A percentile compares a stretch with the other conserved stretches of the same genome.
phyloP scores from a whole-genome alignment of 2,113 vertebrate species.

The Hippocampus abdominalis region DNA sequence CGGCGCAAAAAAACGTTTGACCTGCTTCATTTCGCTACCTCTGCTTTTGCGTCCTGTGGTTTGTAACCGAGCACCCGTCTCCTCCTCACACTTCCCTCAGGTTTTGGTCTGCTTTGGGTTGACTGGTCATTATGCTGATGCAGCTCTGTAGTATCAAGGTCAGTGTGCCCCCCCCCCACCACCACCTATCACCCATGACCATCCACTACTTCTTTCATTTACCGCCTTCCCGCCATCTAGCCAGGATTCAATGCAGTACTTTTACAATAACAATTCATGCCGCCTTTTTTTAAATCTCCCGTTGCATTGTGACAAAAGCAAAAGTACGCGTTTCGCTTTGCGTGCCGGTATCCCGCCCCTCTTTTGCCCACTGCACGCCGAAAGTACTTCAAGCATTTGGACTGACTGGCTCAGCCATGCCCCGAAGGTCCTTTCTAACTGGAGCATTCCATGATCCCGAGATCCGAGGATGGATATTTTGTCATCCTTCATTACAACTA shows the following conservation, averaged over 20 bases:
- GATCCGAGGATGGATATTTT: conserved; percentile 14
- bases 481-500: not conserved
- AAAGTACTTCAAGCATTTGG: conserved; percentile 13
- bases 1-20: not conserved
- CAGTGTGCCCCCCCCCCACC: conserved; percentile 77
- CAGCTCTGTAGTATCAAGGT: conserved; percentile 99
- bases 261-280: not conserved
- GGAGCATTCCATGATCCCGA: conserved; percentile 32
- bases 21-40: conserved; percentile 38
- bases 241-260: not conserved
- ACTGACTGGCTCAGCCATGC: conserved; percentile 19
- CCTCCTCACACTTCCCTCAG: conserved; percentile 87
- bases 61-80: conserved; percentile 63
- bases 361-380: conserved; percentile 2
- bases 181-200: not conserved
- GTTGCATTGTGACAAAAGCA: not conserved
- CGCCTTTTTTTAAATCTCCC: not conserved
- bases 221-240: conserved; percentile 11
- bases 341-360: not conserved
- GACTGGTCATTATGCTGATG: conserved; percentile 98
- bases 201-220: conserved; percentile 12
- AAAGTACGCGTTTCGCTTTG: not conserved
- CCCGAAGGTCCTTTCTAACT: conserved; percentile 34
- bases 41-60: conserved; percentile 30
- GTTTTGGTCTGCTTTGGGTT: conserved; percentile 93